Evolutionary conservation across 2,797 vertebrate genomes (phyloP).

Genomic region (Pangasius macronema): DNA sequence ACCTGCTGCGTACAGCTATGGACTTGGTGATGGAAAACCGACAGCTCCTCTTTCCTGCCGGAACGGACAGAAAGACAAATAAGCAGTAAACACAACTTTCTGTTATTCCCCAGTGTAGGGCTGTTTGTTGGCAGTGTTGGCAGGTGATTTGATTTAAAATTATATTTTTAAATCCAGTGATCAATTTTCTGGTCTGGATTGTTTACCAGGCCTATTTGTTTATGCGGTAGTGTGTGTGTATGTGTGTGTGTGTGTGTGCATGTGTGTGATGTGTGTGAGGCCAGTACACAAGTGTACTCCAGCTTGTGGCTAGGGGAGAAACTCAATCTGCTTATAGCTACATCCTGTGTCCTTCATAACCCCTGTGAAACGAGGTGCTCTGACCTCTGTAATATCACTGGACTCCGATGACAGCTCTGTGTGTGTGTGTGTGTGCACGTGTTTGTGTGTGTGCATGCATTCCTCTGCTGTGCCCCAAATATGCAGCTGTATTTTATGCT

Average conservation of each 20-base stretch:
- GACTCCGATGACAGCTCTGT: slow-evolving; percentile 57
- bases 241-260: slow-evolving; percentile 4
- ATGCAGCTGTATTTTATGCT: slow-evolving; percentile 41
- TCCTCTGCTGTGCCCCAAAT: neutral
- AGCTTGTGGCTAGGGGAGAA: slow-evolving; percentile 70
- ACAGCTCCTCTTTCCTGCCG: slow-evolving; percentile 7
- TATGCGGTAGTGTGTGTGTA: neutral
- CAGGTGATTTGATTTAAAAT: neutral
- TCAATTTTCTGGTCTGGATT: neutral
- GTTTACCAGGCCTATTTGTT: neutral
- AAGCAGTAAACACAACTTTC: slow-evolving; percentile 4
- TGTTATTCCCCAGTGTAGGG: neutral
- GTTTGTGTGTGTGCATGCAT: slow-evolving; percentile 29
- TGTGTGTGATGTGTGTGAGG: slow-evolving; percentile 20
- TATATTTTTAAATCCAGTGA: slow-evolving; percentile 12
- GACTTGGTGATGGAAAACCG: slow-evolving; percentile 1
- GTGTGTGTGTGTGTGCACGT: slow-evolving; percentile 34
- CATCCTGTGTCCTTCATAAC: slow-evolving; percentile 70
- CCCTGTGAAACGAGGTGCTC: slow-evolving; percentile 71
- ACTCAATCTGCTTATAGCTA: slow-evolving; percentile 73
- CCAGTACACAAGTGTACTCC: slow-evolving; percentile 38
- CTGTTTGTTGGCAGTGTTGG: slow-evolving; percentile 7
- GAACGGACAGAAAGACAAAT: slow-evolving; percentile 14
- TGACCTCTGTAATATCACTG: slow-evolving; percentile 76
- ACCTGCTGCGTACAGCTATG: slow-evolving; percentile 45